phyloP scores from a whole-genome alignment of 2,797 vertebrate genomes.

The Rhinichthys osculus region DNA sequence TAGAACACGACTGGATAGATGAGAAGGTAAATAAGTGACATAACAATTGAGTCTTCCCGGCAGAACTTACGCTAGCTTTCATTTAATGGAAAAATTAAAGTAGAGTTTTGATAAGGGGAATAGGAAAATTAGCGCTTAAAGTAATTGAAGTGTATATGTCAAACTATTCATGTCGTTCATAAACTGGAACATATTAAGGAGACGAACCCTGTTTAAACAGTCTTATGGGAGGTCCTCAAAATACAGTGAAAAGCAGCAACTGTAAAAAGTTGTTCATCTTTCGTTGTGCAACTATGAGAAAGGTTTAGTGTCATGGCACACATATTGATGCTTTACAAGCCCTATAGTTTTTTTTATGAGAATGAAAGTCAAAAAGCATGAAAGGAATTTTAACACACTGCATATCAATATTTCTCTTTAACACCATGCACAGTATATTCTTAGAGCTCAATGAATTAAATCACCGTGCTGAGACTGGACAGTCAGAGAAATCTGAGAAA shows the following conservation, averaged over 20 bases:
- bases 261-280: slow-evolving; percentile 44
- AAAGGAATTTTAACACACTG: slow-evolving; percentile 10
- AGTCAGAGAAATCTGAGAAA: slow-evolving; percentile 28
- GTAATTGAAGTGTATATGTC: slow-evolving; percentile 19
- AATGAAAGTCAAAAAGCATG: slow-evolving; percentile 35
- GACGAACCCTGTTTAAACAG: slow-evolving; percentile 39
- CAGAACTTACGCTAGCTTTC: too few relatives aligned
- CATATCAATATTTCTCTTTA: slow-evolving; percentile 27
- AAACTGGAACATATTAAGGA: slow-evolving; percentile 31
- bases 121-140: background rate
- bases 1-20: too few relatives aligned
- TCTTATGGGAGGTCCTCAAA: slow-evolving; percentile 34
- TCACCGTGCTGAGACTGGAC: slow-evolving; percentile 16
- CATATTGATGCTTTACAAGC: slow-evolving; percentile 49
- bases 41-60: too few relatives aligned
- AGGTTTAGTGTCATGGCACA: slow-evolving; percentile 31
- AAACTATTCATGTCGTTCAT: slow-evolving; percentile 32
- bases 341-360: slow-evolving; percentile 15
- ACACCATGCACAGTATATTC: slow-evolving; percentile 24
- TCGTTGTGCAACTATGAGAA: background rate
- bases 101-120: background rate
- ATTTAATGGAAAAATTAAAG: background rate
- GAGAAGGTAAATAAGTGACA: too few relatives aligned
- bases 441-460: slow-evolving; percentile 12
- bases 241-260: slow-evolving; percentile 36